Base-by-base conservation (phyloP, 1,140 invertebrate species). In the Phthorimaea operculella region DNA sequence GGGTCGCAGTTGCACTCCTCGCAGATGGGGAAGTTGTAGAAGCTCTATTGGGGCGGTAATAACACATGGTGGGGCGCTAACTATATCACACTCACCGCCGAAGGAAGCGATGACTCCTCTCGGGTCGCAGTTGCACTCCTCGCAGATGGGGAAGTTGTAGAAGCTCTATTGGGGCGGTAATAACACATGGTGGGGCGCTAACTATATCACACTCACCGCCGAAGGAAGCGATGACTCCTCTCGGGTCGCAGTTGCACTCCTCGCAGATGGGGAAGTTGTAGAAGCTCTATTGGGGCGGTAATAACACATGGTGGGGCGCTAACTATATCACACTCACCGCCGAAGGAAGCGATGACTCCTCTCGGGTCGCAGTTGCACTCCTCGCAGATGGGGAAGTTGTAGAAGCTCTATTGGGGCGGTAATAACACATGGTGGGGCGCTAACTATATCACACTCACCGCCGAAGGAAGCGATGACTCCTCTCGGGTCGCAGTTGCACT, bases 1-100 rank as follows among this genome's bases (percentile, higher is more conserved):
- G 98, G 98, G 86, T 99, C 93, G 77, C 98, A 99, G 72, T 99
- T 98, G 77, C 98, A 99, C 72, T 95, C 95, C 90, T 99, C 98
- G 86, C 98, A 99, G 45, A 90, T 89, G 1, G 98, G 98, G 79
- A 95, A 99, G 80, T 99, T 99, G 86, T 98, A 99, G n/a, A n/a
- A n/a, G n/a, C n/a, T n/a, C n/a, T n/a, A n/a, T n/a, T n/a, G n/a
- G n/a, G n/a, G n/a, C n/a, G n/a, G n/a, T n/a, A n/a, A n/a, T n/a
- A n/a, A n/a, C n/a, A n/a, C 96, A 50, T 93, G 90, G 55, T 90
- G n/a, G n/a, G n/a, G n/a, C n/a, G n/a, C n/a, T n/a, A n/a, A n/a
- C n/a, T n/a, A n/a, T n/a, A n/a, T n/a, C n/a, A n/a, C n/a, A 52
- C 58, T 63, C 60, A 84, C 83, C 96, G 39, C 91, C 91, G 79